phyloP scores from a whole-genome alignment of 2,888 invertebrate species.

The Eremobia ochroleuca region DNA sequence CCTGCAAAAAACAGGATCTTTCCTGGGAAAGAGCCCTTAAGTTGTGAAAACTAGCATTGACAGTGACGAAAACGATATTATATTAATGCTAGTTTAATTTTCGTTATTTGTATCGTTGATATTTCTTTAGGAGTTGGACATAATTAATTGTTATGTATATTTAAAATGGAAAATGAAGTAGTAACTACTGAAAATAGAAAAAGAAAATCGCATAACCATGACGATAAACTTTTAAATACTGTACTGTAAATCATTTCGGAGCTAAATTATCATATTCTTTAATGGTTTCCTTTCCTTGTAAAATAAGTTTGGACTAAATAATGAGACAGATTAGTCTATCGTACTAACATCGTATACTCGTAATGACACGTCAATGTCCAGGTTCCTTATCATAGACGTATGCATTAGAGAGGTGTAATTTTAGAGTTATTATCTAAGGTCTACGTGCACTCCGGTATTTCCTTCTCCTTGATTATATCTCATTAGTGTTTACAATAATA shows the following conservation, averaged over 20 bases:
- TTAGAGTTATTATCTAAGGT: slow-evolving; percentile 8
- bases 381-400: slow-evolving; percentile 14
- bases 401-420: slow-evolving; percentile 17
- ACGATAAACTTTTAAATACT: no score
- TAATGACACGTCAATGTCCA: slow-evolving; percentile 14
- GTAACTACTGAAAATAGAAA: not conserved
- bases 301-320: not conserved
- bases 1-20: no score
- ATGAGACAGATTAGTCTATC: slow-evolving; percentile 1
- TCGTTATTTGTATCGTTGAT: not conserved
- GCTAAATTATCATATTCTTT: not conserved
- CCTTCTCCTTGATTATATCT: slow-evolving; percentile 2
- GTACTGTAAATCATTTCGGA: not conserved
- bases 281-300: not conserved
- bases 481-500: slow-evolving; percentile 1
- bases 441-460: slow-evolving; percentile 3
- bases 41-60: not conserved
- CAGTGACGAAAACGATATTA: not conserved
- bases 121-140: not conserved
- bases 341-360: slow-evolving; percentile 6
- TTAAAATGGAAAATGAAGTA: not conserved
- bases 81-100: not conserved
- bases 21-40: no score
- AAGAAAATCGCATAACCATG: not conserved
- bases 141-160: not conserved